Percentiles rank a stretch among this genome's conserved stretches.
Evolutionary conservation across 1,140 invertebrate genomes (phyloP).

Genomic region (Ctenoplectra terminalis): DNA sequence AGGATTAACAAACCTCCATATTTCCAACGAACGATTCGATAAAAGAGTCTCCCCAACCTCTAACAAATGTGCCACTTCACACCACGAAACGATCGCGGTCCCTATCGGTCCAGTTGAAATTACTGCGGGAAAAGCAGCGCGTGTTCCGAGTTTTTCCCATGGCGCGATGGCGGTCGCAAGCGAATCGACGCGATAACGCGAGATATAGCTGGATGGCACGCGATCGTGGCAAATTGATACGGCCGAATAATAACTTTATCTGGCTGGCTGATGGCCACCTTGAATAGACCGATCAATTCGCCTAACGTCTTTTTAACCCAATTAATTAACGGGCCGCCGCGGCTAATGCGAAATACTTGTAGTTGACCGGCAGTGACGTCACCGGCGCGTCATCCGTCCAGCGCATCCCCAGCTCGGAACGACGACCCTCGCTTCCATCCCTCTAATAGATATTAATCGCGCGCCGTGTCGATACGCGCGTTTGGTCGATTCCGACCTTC

Average conservation of each 20-base stretch:
- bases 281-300: slow-evolving; percentile 76
- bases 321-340: slow-evolving; percentile 77
- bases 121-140: slow-evolving; percentile 54
- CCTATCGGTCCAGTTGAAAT: slow-evolving; percentile 15
- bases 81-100: background rate
- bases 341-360: slow-evolving; percentile 83
- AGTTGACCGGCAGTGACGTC: slow-evolving; percentile 81
- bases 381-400: slow-evolving; percentile 67
- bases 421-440: slow-evolving; percentile 73
- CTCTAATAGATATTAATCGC: slow-evolving; percentile 82
- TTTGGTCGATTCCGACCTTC: slow-evolving; percentile 55
- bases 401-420: slow-evolving; percentile 30
- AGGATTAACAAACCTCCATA: no score
- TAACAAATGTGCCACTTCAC: slow-evolving; percentile 7
- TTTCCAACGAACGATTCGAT: no score
- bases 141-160: slow-evolving; percentile 64
- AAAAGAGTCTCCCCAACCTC: no score
- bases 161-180: slow-evolving; percentile 48
- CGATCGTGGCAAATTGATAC: slow-evolving; percentile 72
- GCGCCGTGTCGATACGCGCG: slow-evolving; percentile 51
- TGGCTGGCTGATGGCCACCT: slow-evolving; percentile 56
- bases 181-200: slow-evolving; percentile 63
- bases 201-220: slow-evolving; percentile 58
- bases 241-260: slow-evolving; percentile 76
- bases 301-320: slow-evolving; percentile 81